Evolutionary conservation across 1,140 invertebrate species (phyloP).

Genomic region (Stenopsyche tienmushanensis): DNA sequence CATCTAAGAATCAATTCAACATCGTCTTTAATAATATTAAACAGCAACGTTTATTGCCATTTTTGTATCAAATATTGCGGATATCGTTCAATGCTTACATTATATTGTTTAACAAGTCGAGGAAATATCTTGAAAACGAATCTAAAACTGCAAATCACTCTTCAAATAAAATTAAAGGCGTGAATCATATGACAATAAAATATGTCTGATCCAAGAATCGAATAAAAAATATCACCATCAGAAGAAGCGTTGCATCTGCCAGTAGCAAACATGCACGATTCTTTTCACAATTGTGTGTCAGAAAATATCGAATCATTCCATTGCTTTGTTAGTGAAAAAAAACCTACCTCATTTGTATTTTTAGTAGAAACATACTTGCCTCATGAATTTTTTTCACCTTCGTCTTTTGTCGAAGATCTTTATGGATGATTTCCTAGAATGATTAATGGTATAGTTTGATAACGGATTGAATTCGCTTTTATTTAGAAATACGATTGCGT

Average conservation of each 20-base stretch:
- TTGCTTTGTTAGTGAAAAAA: too few species aligned
- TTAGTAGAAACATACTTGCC: too few species aligned
- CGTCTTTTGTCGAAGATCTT: neutral
- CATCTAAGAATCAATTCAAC: too few species aligned
- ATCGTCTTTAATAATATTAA: too few species aligned
- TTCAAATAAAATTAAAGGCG: constrained; percentile 2
- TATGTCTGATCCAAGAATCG: neutral
- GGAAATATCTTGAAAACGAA: too few species aligned
- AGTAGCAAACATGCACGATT: neutral
- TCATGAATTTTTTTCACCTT: neutral
- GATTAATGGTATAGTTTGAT: constrained; percentile 6
- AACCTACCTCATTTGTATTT: neutral
- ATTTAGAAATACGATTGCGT: too few species aligned
- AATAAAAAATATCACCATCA: constrained; percentile 1
- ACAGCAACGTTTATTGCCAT: too few species aligned
- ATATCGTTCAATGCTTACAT: too few species aligned
- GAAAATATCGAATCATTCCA: neutral
- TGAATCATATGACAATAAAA: neutral
- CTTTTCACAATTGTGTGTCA: neutral
- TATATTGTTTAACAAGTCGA: too few species aligned
- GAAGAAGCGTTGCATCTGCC: constrained; percentile 9
- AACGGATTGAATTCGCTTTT: constrained; percentile 1
- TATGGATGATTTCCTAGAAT: neutral
- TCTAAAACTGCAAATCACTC: too few species aligned
- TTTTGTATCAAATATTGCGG: too few species aligned